Percentiles rank a stretch among this genome's conserved stretches.
These are phyloP conservation scores for Cacatua alba DNA, from an alignment of 2,113 vertebrate species.

Conservation along the genomic window DNA sequence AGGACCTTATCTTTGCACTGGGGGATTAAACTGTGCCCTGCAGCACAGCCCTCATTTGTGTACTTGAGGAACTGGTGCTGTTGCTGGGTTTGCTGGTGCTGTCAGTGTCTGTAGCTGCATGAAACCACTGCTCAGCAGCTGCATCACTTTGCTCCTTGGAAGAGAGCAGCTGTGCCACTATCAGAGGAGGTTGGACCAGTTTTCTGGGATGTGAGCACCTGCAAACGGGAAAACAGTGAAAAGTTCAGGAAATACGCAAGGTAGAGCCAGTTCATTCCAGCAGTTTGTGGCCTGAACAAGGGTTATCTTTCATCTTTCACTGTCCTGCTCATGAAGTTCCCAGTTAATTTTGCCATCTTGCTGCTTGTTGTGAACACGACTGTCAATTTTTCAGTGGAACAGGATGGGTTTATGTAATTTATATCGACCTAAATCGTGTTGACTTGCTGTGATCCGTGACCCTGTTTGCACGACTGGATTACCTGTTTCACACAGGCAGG, in stretches of 20 bases:
- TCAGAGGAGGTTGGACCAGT: too few relatives aligned
- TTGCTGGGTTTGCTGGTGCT: fast-evolving
- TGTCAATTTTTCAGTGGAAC: too few relatives aligned
- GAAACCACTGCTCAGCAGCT: not conserved
- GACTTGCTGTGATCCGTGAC: not conserved
- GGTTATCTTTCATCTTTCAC: too few relatives aligned
- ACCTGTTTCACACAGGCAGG: not conserved
- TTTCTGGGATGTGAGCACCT: not conserved
- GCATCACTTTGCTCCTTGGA: not conserved
- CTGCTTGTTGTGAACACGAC: too few relatives aligned
- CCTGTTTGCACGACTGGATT: fast-evolving
- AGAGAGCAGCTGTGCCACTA: not conserved
- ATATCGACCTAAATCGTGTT: fast-evolving
- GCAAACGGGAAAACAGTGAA: not conserved
- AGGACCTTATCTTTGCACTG: not conserved
- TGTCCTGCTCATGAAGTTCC: too few relatives aligned
- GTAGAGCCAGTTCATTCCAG: not conserved
- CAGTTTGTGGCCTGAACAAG: too few relatives aligned
- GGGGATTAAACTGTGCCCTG: not conserved
- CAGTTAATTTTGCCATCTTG: too few relatives aligned
- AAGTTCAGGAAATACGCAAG: not conserved
- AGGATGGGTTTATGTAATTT: too few relatives aligned
- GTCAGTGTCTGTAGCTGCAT: not conserved
- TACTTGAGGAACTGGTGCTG: not conserved
- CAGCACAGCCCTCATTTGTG: not conserved